Conservation (phyloP, 35 echinoderm and acorn worm genomes). For the Antedon bifida region DNA sequence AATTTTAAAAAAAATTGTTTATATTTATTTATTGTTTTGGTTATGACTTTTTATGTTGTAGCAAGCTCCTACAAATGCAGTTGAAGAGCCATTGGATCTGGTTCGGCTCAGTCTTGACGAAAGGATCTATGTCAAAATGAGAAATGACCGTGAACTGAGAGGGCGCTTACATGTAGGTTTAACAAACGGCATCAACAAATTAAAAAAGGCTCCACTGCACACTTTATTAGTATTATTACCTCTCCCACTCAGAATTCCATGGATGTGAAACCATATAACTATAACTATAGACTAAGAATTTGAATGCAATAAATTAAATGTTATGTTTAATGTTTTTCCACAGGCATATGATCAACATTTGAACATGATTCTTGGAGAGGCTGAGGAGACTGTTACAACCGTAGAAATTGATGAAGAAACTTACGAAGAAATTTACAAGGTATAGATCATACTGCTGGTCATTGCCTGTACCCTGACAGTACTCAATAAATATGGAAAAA, state of each 20-base stretch:
- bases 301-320: too few species aligned
- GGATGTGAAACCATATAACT: not conserved
- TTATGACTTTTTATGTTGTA: not conserved
- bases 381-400: conserved; percentile 96
- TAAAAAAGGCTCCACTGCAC: not conserved
- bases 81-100: conserved; percentile 91
- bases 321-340: not conserved
- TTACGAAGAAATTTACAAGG: conserved; percentile 99
- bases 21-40: not conserved
- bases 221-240: not conserved
- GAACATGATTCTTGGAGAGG: conserved; percentile 98
- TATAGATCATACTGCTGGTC: too few species aligned
- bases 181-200: too few species aligned
- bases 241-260: not conserved
- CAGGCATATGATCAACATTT: conserved; percentile 99
- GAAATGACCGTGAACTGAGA: conserved; percentile 94
- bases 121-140: conserved; percentile 99
- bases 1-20: too few species aligned
- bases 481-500: too few species aligned
- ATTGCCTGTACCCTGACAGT: too few species aligned
- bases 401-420: conserved; percentile 99
- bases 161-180: conserved; percentile 76
- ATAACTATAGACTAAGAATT: too few species aligned
- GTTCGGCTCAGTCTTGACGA: conserved; percentile 93
- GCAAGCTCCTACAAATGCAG: conserved; percentile 64